A percentile compares a stretch with the other conserved stretches of the same genome.
Conservation (phyloP, 2,113 vertebrate species). For the Gambusia holbrooki region DNA sequence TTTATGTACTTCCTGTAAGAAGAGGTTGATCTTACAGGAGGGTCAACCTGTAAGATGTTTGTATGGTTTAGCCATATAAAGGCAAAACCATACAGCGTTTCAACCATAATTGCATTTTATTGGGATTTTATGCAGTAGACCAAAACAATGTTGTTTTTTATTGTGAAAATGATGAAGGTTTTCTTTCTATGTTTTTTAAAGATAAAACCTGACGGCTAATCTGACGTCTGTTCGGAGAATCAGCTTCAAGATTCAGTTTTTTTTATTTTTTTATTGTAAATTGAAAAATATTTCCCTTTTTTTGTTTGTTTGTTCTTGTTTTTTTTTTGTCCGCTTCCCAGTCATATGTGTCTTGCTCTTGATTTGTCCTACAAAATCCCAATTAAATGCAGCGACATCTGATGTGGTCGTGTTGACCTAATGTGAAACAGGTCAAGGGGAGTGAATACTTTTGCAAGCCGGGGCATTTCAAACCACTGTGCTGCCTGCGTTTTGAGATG, state of each 20-base stretch:
- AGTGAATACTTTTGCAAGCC: neutral
- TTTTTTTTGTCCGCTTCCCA: neutral
- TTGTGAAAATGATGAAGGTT: neutral
- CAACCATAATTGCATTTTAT: neutral
- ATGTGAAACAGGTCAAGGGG: neutral
- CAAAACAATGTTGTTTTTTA: neutral
- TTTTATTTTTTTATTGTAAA: too few relatives aligned
- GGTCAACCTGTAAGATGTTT: too few relatives aligned
- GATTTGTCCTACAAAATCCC: neutral
- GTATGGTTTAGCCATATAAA: too few relatives aligned
- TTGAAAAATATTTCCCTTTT: too few relatives aligned
- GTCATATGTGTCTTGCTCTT: neutral
- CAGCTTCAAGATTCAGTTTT: too few relatives aligned
- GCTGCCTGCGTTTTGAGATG: constrained; percentile 12
- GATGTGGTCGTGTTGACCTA: too few relatives aligned
- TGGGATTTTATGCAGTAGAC: neutral
- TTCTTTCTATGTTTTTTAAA: neutral
- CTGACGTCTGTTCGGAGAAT: neutral
- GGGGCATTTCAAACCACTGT: neutral
- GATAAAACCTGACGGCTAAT: neutral
- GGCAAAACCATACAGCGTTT: neutral
- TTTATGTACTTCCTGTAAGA: constrained; percentile 6
- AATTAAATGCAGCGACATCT: neutral
- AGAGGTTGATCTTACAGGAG: neutral
- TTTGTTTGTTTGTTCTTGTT: too few relatives aligned